phyloP scores from a whole-genome alignment of 2,888 invertebrate genomes.

The Dolichopus griseipennis region DNA sequence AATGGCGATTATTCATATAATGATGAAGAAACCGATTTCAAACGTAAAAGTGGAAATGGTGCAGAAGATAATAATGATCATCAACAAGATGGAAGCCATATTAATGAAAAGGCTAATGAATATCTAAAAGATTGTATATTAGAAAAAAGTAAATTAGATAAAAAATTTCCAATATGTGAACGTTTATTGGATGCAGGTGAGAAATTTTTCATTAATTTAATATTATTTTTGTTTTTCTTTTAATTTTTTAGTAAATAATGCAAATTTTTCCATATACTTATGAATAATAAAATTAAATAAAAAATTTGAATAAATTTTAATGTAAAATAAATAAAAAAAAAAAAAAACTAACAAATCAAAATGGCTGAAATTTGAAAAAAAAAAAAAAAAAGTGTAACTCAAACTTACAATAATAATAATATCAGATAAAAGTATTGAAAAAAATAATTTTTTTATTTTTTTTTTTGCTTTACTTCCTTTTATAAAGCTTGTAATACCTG shows the following conservation, averaged over 20 bases:
- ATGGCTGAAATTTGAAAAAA: not conserved
- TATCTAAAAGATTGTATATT: slow-evolving; percentile 65
- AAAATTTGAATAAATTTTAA: not conserved
- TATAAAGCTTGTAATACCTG: not conserved
- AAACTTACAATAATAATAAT: too few species aligned
- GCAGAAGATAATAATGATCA: slow-evolving; percentile 47
- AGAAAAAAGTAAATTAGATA: slow-evolving; percentile 59
- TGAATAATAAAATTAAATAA: too few species aligned
- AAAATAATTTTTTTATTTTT: too few species aligned
- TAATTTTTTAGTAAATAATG: too few species aligned
- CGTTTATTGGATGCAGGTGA: slow-evolving; percentile 67
- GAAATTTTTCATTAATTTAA: slow-evolving; percentile 7
- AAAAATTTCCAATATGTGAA: slow-evolving; percentile 60
- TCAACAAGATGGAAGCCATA: slow-evolving; percentile 36
- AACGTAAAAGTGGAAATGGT: slow-evolving; percentile 33
- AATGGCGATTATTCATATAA: slow-evolving; percentile 41
- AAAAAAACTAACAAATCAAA: not conserved
- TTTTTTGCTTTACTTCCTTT: not conserved
- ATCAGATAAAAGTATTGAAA: too few species aligned
- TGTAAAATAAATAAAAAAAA: not conserved
- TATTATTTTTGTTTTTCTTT: not conserved
- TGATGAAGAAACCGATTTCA: slow-evolving; percentile 40
- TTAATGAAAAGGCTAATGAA: slow-evolving; percentile 66
- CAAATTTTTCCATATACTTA: too few species aligned
- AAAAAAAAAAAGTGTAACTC: too few species aligned